Base-by-base conservation (phyloP, 2,113 vertebrate species). In the Clarias macrocephalus region DNA sequence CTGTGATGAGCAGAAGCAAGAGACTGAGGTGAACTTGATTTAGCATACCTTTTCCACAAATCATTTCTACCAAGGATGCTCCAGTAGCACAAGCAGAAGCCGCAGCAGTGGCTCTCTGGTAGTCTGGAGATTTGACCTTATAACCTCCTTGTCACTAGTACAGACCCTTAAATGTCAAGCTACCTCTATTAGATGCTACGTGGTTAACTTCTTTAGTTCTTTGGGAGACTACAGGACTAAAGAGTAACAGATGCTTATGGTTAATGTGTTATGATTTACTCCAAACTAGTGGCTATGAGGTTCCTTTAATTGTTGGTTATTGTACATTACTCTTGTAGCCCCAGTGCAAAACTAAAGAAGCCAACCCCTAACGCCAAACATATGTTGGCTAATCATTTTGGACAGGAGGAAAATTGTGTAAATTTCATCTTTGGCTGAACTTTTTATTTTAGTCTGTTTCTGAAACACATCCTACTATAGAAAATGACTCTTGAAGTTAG, bases 351-450 rank as follows among this genome's bases (percentile, higher is more conserved):
- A 37, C 1, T 33, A 81, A 12, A 62, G 4, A 25, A 62, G 79
- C 59, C 30, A 62, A 25, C 19, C 60, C 60, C 52, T 28, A 77
- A 62, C 79, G 60, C 28, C 21, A 81, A 81, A 42, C 33, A 81
- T 25, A 62, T 62, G 57, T 62, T 37, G 57, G 19, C 30, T 81
- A 5, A 81, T 81, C 79, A 12, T 80, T 80, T 80, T 56, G 28
- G 1, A 18, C 57, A 62, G 10, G 0, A 15, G 79, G 16, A 81
- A 81, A 80, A 60, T 60, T 60, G 79, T 62, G 57, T 37, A 60
- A 25, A 81, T 79, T 79, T 57, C 15, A 62, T 81, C 79, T 80
- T 37, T 59, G 77, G 18, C 77, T 80, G 56, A 80, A 80, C 77
- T 59, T 80, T 60, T 80, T 28, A 48, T 77, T 79, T 28, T 3